These are phyloP conservation scores for Octomys mimax DNA, from an alignment of 2,797 vertebrate genomes.

Conservation along the genomic window DNA sequence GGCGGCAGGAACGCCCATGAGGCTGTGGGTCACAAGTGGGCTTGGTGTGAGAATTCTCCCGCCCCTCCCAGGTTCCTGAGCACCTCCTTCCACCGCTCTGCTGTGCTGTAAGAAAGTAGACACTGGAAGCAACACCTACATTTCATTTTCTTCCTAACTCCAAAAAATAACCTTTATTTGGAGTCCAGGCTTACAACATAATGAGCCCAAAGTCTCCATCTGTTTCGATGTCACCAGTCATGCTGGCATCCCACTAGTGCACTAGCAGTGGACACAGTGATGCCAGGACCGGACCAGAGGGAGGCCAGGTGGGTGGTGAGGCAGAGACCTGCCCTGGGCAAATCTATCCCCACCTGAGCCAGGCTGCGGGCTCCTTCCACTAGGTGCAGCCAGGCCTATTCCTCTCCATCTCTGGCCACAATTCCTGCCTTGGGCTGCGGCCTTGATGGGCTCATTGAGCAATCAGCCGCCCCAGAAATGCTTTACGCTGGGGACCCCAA, in stretches of 20 bases:
- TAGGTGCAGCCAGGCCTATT: no score
- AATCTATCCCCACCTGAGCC: not conserved
- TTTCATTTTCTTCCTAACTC: not conserved
- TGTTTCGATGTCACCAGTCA: not conserved
- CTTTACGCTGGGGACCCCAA: not conserved
- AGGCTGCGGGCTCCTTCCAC: not conserved
- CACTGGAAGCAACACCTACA: no score
- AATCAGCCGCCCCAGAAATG: no score
- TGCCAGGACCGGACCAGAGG: no score
- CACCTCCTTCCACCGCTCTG: not conserved
- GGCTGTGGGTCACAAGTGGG: rapidly evolving
- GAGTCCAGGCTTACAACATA: not conserved
- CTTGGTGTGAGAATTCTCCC: not conserved
- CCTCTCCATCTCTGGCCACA: no score
- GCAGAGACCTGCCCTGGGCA: not conserved
- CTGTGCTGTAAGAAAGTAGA: not conserved
- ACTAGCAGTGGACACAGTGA: not conserved
- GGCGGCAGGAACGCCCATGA: no score
- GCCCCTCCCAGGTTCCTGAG: not conserved
- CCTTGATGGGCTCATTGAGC: rapidly evolving
- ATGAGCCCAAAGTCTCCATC: not conserved
- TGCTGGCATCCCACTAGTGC: not conserved
- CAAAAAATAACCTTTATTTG: not conserved
- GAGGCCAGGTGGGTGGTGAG: not conserved
- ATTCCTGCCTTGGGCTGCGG: not conserved